Conservation (phyloP, 2,797 vertebrate species). For the Ceryle rudis region DNA sequence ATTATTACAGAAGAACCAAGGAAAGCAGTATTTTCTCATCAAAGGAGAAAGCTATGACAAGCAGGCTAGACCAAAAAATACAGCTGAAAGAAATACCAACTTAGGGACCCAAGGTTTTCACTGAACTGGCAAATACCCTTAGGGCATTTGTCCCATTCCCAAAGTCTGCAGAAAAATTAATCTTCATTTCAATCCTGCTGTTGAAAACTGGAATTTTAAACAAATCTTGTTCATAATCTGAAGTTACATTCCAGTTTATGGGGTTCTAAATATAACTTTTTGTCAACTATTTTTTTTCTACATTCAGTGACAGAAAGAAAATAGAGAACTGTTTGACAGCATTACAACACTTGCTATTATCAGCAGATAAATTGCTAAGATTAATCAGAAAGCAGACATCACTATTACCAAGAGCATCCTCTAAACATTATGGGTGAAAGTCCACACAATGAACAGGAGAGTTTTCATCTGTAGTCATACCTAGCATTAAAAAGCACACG, state of each 20-base stretch:
- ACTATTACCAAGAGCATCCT: not conserved
- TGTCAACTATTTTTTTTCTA: not conserved
- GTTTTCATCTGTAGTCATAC: conserved; percentile 8
- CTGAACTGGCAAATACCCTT: not conserved
- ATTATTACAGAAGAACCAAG: not conserved
- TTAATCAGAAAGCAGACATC: not conserved
- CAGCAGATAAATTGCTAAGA: not conserved
- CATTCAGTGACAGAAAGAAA: not conserved
- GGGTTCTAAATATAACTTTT: not conserved
- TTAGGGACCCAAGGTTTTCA: not conserved
- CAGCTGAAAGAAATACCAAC: not conserved
- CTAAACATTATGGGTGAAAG: not conserved
- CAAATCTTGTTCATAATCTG: not conserved
- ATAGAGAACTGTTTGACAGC: not conserved
- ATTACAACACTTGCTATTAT: not conserved
- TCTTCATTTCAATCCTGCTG: not conserved
- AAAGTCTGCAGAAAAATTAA: not conserved
- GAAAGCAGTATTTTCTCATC: not conserved
- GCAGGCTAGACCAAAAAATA: not conserved
- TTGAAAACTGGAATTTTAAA: not conserved
- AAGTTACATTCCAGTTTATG: not conserved
- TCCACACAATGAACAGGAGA: not conserved
- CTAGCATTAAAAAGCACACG: conserved; percentile 4
- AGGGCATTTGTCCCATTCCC: not conserved
- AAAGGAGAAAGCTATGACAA: not conserved